Base-by-base conservation (phyloP, 2,113 vertebrate genomes). In the Trichechus manatus region DNA sequence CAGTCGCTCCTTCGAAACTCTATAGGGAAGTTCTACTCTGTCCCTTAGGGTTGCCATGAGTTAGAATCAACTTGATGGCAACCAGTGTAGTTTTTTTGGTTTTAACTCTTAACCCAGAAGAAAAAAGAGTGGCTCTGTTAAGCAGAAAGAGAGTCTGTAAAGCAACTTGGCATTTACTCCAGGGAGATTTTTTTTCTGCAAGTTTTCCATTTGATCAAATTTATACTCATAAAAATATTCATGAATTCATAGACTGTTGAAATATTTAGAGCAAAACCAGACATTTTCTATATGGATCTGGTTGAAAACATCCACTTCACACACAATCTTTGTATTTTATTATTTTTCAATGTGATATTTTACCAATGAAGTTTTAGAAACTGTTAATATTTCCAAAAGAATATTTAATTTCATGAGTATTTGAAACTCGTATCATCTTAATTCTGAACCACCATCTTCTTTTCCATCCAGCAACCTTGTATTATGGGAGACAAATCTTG, bases 161-260 rank as follows among this genome's bases (percentile, higher is more conserved):
- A 53, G 6, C 29, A 87, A 88, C 10, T 64, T 29, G 23, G 4
- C 25, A 79, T 33, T 72, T 95, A 61, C 44, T 47, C 2, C 50
- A 91, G 93, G 25, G 13, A 89, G 9, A 63, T 31, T 68, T 42
- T 61, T 82, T 22, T 77, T n/a, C 56, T 59, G 22, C 31, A 75
- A 50, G 23, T 87, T 96, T 91, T 61, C 19, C 63, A 78, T 14
- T 15, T 61, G 33, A 78, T 44, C 22, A 87, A 74, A 70, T 64
- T 83, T 79, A 72, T 3, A 50, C 13, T 74, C 7, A 87, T 44
- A 89, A 94, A 93, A 75, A 63, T 90, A 94, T 61, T 87, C 36
- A 92, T 86, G 15, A 92, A 77, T 79, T 66, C 36, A 82, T 7
- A 68, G 66, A 72, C n/a, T 68, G 9, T 36, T 61, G 15, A 95